Conservation (phyloP, 2,113 vertebrate genomes). For the Illadopsis cleaveri region DNA sequence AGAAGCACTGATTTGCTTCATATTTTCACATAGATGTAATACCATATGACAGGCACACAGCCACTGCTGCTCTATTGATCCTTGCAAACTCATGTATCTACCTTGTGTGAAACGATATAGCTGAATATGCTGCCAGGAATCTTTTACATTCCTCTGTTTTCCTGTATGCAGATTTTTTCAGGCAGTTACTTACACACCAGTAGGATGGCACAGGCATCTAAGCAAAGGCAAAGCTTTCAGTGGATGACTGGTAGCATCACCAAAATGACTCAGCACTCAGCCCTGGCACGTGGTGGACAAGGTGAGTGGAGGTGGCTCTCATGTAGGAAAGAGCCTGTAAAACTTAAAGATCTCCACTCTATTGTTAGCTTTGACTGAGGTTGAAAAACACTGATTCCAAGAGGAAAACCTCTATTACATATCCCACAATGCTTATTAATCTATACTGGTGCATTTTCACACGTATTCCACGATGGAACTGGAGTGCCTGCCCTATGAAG, state of each 20-base stretch:
- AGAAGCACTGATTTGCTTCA: not conserved
- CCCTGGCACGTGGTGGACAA: not conserved
- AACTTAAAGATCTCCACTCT: not conserved
- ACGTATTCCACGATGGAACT: accelerated
- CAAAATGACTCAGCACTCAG: not conserved
- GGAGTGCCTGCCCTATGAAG: not conserved
- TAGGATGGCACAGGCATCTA: not conserved
- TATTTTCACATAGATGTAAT: not conserved
- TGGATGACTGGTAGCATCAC: accelerated
- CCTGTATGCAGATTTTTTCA: not conserved
- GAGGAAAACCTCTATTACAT: not conserved
- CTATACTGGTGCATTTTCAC: not conserved
- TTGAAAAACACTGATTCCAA: not conserved
- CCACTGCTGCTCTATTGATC: not conserved
- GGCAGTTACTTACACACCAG: not conserved
- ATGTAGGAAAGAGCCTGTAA: not conserved
- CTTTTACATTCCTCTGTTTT: not conserved
- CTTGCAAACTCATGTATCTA: not conserved
- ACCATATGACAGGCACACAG: accelerated
- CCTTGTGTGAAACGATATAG: accelerated
- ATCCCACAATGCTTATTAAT: not conserved
- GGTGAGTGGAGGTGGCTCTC: accelerated
- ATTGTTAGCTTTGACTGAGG: not conserved
- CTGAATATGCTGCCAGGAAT: not conserved
- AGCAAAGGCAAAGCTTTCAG: not conserved